phyloP scores from a whole-genome alignment of 2,888 invertebrate species.

The Nebria brevicollis region DNA sequence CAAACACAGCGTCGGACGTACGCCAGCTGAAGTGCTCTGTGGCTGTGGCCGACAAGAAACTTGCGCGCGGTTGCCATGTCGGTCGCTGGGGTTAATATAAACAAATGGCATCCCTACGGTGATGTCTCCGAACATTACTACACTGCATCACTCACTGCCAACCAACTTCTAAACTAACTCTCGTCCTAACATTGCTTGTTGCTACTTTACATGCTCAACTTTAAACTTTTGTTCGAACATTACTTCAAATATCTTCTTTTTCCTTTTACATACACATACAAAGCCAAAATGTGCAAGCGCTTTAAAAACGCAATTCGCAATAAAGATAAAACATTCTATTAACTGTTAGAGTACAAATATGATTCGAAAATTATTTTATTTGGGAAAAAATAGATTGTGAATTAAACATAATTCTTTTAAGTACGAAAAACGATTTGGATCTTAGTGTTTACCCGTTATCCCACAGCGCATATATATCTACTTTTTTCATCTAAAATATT shows the following conservation, averaged over 20 bases:
- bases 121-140: conserved; percentile 45
- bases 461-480: background rate
- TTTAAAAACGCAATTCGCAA: too few species aligned
- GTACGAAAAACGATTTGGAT: too few species aligned
- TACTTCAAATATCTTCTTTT: background rate
- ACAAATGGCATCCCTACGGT: conserved; percentile 44
- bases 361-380: too few species aligned
- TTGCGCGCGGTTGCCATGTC: conserved; percentile 40
- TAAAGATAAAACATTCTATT: too few species aligned
- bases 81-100: conserved; percentile 46
- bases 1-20: conserved; percentile 26
- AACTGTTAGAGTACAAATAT: too few species aligned
- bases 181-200: background rate
- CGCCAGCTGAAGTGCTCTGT: background rate
- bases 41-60: conserved; percentile 26
- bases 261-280: background rate
- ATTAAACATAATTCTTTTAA: too few species aligned
- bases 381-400: too few species aligned
- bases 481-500: conserved; percentile 43
- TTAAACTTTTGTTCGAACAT: background rate
- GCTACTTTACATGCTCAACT: background rate
- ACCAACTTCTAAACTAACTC: conserved; percentile 13
- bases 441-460: background rate
- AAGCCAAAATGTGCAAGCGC: too few species aligned
- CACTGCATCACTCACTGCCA: conserved; percentile 44